A percentile compares a stretch with the other conserved stretches of the same genome.
These are phyloP conservation scores for Neomonachus schauinslandi DNA, from an alignment of 2,113 vertebrate genomes.

Conservation along the genomic window DNA sequence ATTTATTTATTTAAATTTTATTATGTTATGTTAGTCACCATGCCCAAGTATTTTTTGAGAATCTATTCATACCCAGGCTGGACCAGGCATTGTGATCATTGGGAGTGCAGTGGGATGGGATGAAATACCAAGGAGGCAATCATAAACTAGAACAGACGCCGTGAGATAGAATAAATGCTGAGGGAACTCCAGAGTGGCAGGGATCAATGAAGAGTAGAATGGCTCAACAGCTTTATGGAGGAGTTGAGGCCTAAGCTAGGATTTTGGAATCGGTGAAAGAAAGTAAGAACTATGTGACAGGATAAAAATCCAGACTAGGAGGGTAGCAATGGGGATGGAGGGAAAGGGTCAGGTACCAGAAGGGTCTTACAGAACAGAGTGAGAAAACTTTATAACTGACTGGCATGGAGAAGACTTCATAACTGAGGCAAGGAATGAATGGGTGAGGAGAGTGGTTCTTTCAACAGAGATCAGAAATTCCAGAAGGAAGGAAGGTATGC, in stretches of 20 bases:
- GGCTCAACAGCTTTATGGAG: neutral
- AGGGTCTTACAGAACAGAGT: neutral
- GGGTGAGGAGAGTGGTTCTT: neutral
- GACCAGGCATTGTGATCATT: neutral
- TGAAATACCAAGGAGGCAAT: neutral
- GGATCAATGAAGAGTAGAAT: neutral
- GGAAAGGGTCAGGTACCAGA: neutral
- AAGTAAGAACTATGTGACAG: neutral
- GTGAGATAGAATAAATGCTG: neutral
- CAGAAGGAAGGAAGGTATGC: neutral
- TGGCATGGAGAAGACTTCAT: neutral
- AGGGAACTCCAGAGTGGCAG: neutral
- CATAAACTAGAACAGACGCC: neutral
- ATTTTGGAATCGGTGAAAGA: neutral
- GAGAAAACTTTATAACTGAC: neutral
- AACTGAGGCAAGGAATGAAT: neutral
- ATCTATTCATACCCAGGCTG: neutral
- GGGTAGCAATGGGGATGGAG: neutral
- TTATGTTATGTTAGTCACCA: neutral
- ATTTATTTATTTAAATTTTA: too few species aligned
- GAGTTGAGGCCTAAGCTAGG: neutral
- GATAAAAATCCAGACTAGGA: neutral
- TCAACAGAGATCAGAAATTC: neutral
- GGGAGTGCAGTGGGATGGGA: neutral
- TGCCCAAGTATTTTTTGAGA: neutral